Evolutionary conservation across 2,797 vertebrate species (phyloP), one percentile per base, ranked within the genome.

Genomic region (Myripristis jacobus): DNA sequence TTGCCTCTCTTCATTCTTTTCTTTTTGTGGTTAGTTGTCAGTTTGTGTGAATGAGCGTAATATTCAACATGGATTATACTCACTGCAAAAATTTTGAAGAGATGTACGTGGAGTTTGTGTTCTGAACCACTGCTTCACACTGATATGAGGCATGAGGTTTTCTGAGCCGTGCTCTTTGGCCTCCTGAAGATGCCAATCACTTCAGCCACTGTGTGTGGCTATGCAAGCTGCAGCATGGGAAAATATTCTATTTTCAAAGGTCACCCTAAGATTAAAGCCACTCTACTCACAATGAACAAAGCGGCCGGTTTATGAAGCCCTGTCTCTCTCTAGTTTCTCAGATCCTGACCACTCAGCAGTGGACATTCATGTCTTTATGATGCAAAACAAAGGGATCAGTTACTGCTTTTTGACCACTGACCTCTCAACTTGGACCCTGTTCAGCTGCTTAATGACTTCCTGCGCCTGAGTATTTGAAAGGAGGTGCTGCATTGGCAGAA

Each of bases 391-490:
- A 75, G 66, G 71, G 36, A 36, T 66, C 41, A 73, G 27, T 86
- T 68, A 75, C 62, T 66, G 63, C 75, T 66, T 66, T 62, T 52
- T 79, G 79, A 87, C 82, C 82, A 68, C 27, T 79, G 75, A 75
- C 84, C 38, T 64, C 51, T 82, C 48, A 85, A 48, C 80, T 74
- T 38, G 8, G 75, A 76, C 79, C 77, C 51, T 18, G 2, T 36
- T 68, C 61, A 55, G 69, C 53, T 44, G 56, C 59, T 59, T 85
- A 81, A 87, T 84, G 77, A 75, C 82, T 82, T 85, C 69, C 77
- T 81, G 75, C 38, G 55, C 43, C 10, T 29, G 27, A 69, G 79
- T 31, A 13, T 63, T 47, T 61, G 55, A 43, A 16, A 43, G n/a
- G 41, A 76, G 69, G 66, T 82, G 69, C 74, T 80, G 66, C 3